Evolutionary conservation across 2,113 vertebrate genomes (phyloP).

Genomic region (Coregonus clupeaformis): DNA sequence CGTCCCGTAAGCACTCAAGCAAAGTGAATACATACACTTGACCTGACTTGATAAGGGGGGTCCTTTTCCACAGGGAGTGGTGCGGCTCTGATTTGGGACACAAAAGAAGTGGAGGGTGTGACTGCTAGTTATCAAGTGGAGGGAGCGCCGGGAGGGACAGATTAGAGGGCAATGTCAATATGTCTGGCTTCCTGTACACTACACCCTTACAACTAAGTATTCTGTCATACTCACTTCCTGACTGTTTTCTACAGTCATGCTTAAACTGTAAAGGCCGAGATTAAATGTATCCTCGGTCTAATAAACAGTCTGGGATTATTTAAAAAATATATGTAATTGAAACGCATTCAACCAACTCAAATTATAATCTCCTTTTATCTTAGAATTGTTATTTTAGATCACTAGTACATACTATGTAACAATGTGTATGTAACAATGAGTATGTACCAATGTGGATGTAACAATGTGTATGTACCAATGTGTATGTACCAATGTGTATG

Average conservation of each 20-base stretch:
- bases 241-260: not conserved
- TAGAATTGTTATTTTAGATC: no score
- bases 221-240: constrained; percentile 24
- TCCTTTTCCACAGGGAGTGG: constrained; percentile 48
- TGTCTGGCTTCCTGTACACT: constrained; percentile 50
- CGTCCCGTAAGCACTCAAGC: constrained; percentile 13
- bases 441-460: no score
- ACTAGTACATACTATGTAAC: no score
- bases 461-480: no score
- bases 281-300: no score
- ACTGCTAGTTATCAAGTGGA: constrained; percentile 29
- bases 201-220: constrained; percentile 21
- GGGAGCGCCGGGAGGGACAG: constrained; percentile 14
- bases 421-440: no score
- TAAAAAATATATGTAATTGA: no score
- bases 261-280: no score
- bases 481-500: no score
- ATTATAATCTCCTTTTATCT: no score
- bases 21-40: constrained; percentile 22
- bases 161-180: constrained; percentile 32
- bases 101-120: constrained; percentile 48
- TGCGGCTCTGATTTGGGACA: constrained; percentile 39
- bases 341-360: no score
- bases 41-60: constrained; percentile 40
- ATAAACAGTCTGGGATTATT: no score